Evolutionary conservation across 2,888 invertebrate genomes (phyloP).

Genomic region (Lydus trimaculatus): DNA sequence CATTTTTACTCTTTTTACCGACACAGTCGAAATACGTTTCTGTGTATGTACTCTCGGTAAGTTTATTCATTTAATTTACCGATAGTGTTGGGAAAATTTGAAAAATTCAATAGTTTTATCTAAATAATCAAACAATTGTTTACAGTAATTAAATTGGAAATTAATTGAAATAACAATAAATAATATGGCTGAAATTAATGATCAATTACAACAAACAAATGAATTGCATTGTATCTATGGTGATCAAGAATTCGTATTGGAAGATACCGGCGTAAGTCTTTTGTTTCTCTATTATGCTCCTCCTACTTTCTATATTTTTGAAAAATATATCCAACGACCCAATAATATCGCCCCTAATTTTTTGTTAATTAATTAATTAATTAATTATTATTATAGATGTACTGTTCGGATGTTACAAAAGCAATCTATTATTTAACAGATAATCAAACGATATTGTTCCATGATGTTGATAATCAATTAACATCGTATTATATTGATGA

Average conservation of each 20-base stretch:
- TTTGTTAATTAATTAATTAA: not conserved
- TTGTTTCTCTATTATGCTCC: constrained; percentile 17
- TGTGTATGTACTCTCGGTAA: constrained; percentile 29
- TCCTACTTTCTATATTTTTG: constrained; percentile 23
- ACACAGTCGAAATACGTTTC: not conserved
- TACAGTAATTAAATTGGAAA: too few relatives aligned
- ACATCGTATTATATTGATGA: constrained; percentile 7
- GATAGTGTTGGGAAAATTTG: constrained; percentile 40
- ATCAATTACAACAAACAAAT: constrained; percentile 17
- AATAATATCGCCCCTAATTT: not conserved
- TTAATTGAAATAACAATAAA: not conserved
- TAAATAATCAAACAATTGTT: not conserved
- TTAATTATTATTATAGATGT: not conserved
- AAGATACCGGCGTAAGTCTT: constrained; percentile 32
- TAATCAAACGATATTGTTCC: not conserved
- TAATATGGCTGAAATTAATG: constrained; percentile 29
- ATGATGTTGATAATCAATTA: constrained; percentile 6
- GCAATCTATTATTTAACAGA: not conserved
- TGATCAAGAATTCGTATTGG: constrained; percentile 32
- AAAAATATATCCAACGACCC: not conserved
- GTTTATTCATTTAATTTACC: constrained; percentile 41
- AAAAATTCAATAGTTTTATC: constrained; percentile 28
- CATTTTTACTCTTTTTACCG: constrained; percentile 3
- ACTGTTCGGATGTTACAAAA: not conserved
- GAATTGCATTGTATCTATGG: constrained; percentile 35